These are phyloP conservation scores for Aphodius granarius DNA, from an alignment of 2,888 invertebrate genomes.

Conservation along the genomic window DNA sequence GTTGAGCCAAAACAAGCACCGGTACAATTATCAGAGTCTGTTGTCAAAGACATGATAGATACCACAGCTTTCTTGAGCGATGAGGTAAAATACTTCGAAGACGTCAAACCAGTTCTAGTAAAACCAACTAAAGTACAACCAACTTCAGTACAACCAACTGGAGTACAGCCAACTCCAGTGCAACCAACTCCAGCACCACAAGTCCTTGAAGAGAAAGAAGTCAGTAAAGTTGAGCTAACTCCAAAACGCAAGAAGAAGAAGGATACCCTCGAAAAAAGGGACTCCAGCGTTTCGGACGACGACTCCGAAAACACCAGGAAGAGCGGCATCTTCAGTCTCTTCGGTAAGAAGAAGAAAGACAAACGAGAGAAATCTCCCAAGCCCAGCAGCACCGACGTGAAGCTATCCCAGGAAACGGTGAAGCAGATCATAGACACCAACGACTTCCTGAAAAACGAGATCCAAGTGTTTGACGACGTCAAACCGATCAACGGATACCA, in stretches of 20 bases:
- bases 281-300: slow-evolving; percentile 28
- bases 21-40: slow-evolving; percentile 34
- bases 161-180: not conserved
- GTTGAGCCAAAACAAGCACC: slow-evolving; percentile 23
- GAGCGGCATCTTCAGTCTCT: slow-evolving; percentile 35
- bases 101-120: slow-evolving; percentile 33
- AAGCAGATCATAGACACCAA: slow-evolving; percentile 34
- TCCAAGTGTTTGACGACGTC: slow-evolving; percentile 35
- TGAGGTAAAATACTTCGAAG: slow-evolving; percentile 44
- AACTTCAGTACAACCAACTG: not conserved
- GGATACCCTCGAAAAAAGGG: slow-evolving; percentile 16
- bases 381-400: slow-evolving; percentile 4
- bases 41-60: slow-evolving; percentile 40
- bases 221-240: slow-evolving; percentile 14
- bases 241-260: slow-evolving; percentile 15
- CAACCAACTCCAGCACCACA: not conserved
- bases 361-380: slow-evolving; percentile 18
- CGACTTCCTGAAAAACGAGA: slow-evolving; percentile 41
- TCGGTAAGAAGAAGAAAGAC: slow-evolving; percentile 36
- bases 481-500: slow-evolving; percentile 27
- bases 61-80: slow-evolving; percentile 39
- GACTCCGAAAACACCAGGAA: slow-evolving; percentile 32
- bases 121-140: not conserved
- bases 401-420: slow-evolving; percentile 19
- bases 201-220: slow-evolving; percentile 18